phyloP scores from a whole-genome alignment of 2,797 vertebrate species.

The Tangara arthus region DNA sequence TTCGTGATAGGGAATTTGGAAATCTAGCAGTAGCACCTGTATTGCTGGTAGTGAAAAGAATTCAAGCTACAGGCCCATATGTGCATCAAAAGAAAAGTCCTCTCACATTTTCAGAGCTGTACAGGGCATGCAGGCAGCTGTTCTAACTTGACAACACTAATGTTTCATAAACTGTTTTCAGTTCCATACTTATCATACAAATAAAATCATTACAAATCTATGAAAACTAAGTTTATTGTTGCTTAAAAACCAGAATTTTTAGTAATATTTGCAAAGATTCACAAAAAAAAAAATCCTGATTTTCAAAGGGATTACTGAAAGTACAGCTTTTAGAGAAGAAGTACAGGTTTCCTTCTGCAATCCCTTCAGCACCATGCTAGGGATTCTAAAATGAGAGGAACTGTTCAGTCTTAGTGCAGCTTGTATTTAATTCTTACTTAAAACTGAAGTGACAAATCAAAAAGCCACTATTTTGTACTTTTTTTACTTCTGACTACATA shows the following conservation, averaged over 20 bases:
- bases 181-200: neutral
- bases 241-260: neutral
- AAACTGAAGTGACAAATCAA: neutral
- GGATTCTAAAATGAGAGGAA: neutral
- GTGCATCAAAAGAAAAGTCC: neutral
- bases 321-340: neutral
- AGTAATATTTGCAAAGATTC: neutral
- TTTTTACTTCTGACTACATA: neutral
- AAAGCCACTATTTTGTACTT: neutral
- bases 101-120: neutral
- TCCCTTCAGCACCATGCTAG: neutral
- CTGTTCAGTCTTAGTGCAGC: neutral
- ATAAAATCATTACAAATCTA: neutral
- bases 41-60: neutral
- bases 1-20: rapidly evolving
- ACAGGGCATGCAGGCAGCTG: neutral
- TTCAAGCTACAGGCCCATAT: neutral
- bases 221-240: neutral
- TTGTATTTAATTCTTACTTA: neutral
- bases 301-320: neutral
- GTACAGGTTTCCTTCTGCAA: neutral
- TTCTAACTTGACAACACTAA: neutral
- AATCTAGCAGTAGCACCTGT: neutral
- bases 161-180: neutral
- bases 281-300: neutral